phyloP scores from a whole-genome alignment of 37 sponge, comb jelly and placozoan genomes.

The Eunapius fragilis region DNA sequence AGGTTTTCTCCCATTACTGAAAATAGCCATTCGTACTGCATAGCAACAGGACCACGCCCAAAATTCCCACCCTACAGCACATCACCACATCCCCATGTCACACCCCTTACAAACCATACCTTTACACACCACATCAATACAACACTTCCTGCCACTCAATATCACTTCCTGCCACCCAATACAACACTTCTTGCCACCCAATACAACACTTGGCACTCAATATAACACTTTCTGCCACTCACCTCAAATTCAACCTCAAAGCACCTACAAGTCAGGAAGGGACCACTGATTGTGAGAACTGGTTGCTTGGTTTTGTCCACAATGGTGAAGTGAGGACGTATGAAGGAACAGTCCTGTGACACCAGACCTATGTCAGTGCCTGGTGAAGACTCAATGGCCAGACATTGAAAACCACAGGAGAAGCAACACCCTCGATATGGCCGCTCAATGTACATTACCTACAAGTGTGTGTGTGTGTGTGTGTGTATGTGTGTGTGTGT shows the following conservation, averaged over 20 bases:
- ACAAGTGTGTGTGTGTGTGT: not conserved
- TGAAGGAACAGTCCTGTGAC: slow-evolving; percentile 71
- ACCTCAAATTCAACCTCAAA: slow-evolving; percentile 84
- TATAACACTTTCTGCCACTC: not conserved
- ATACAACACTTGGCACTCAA: no score
- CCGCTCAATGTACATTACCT: slow-evolving; percentile 86
- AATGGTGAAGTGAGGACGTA: slow-evolving; percentile 77
- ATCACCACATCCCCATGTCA: no score
- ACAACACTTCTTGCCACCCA: no score
- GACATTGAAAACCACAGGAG: slow-evolving; percentile 81
- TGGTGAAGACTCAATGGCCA: slow-evolving; percentile 94
- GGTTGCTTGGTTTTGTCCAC: slow-evolving; percentile 57
- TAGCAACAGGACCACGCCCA: no score
- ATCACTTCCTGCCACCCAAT: no score
- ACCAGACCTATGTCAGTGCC: slow-evolving; percentile 86
- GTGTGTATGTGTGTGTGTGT: no score
- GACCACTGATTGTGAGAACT: slow-evolving; percentile 87
- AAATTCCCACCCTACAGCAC: no score
- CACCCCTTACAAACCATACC: no score
- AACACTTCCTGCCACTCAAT: no score
- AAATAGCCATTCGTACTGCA: no score
- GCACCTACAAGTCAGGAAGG: slow-evolving; percentile 74
- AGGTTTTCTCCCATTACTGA: no score
- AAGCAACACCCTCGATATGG: slow-evolving; percentile 83
- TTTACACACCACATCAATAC: no score